Evolutionary conservation across 2,888 invertebrate species (phyloP), one percentile per base, ranked within the genome.

Genomic region (Hypena proboscidalis): DNA sequence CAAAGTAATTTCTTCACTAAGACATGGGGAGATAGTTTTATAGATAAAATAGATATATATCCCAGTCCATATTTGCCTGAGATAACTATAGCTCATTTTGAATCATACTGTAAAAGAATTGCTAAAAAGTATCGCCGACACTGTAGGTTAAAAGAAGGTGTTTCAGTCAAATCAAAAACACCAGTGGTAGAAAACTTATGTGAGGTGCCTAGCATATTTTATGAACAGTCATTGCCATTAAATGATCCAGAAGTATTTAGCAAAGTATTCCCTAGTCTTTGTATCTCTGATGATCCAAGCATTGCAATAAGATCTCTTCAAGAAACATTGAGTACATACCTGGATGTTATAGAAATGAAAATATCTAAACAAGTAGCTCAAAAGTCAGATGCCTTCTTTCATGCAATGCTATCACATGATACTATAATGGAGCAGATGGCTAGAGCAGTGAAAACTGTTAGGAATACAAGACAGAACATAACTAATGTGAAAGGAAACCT

Each of bases 351-450:
- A 30, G 99, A 99, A 86, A 96, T 97, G 72, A 95, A 97, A 84
- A 97, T 98, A 77, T 97, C 97, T 3, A 95, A 95, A 67, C 98
- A 98, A 91, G 95, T 98, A 37, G 97, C 98, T 15, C 95, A 96
- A 69, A 98, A 98, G 79, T 98, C 98, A 5, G 97, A 97, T 65
- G 98, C 98, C 9, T 99, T 99, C 90, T 99, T 99, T 79, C 96
- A 98, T 83, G 99, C 99, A 0, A 99, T 99, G 96, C 95, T 98
- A 38, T 99, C 99, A 4, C 99, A 99, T 85, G 98, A 99, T 79
- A 96, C 97, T 15, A 95, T 99, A 33, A 97, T 99, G 95, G 97
- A 98, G 62, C 97, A 99, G 77, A 95, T 99, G 93, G 95, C 95
- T 0, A 93, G 94, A 73, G 97, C 97, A 10, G 93, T 95, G 5